Evolutionary conservation across 2,113 vertebrate species (phyloP), one percentile per base, ranked within the genome.

Genomic region (Seriola rivoliana): DNA sequence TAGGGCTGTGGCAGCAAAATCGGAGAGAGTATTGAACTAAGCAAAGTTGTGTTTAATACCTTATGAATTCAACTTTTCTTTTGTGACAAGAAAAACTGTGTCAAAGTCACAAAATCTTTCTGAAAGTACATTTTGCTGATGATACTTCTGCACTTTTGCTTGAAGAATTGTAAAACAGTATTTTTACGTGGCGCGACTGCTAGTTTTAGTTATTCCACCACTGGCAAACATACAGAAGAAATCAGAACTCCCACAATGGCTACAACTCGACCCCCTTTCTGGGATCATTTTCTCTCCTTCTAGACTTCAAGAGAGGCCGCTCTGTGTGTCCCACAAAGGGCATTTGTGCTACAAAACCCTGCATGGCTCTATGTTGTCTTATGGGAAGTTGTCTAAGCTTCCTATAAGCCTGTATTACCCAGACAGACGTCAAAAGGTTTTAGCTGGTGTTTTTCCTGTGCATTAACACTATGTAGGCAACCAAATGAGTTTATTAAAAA

Each of bases 401-500:
- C 50, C 63, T 57, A 71, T 93, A 94, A 92, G 75, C 85, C 88
- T 70, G n/a, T 80, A 82, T 91, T 89, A 91, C 89, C 82, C 88
- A 80, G 80, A 84, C 84, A 86, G 90, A 94, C 89, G 82, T 94
- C 91, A 92, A 75, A 75, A 34, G 89, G 90, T 78, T 79, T 93
- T 75, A 81, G 68, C 78, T 50, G 0, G 59, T 93, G 87, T 93
- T 94, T 88, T 85, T 63, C 55, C 70, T 88, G 58, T 86, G 88
- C 86, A 85, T 91, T 91, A 91, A 85, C 79, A 71, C 78, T 89
- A 80, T 87, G 85, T 89, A 85, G 83, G 78, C 80, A 89, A 81
- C 91, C 89, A 93, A 92, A 89, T 66, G 69, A 78, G 75, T 91
- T 93, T 81, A 93, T 93, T 94, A 93, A 93, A 92, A 94, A 88